Evolutionary conservation across 2,113 vertebrate species (phyloP).

Genomic region (Istiophorus platypterus): DNA sequence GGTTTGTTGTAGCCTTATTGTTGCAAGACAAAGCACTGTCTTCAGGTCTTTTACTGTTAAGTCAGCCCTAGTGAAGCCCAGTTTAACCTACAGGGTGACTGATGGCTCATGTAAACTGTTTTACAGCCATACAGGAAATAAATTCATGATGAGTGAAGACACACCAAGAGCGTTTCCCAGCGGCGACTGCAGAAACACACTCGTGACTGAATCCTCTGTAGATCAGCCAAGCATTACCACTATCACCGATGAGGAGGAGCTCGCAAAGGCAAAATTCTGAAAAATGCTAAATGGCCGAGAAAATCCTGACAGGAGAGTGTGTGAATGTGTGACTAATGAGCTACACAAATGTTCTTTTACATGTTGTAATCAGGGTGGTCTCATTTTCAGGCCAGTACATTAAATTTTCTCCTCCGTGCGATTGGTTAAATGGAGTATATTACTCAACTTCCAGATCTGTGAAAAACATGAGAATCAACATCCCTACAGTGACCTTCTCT

Average conservation of each 20-base stretch:
- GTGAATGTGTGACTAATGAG: not conserved
- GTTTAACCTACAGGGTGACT: not conserved
- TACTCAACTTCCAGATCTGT: not conserved
- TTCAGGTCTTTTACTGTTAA: not conserved
- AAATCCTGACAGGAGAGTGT: not conserved
- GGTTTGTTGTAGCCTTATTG: no score
- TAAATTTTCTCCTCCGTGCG: no score
- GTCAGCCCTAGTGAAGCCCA: not conserved
- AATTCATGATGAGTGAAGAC: not conserved
- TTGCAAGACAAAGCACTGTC: no score
- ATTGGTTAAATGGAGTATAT: no score
- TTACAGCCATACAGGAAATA: no score
- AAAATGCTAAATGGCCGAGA: not conserved
- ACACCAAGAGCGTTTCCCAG: not conserved
- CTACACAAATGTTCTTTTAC: not conserved
- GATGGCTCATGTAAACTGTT: not conserved
- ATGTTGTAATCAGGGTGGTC: no score
- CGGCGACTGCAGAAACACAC: not conserved
- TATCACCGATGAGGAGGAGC: not conserved
- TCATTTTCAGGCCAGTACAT: no score
- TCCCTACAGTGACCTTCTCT: not conserved
- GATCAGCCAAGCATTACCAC: not conserved
- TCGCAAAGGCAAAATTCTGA: not conserved
- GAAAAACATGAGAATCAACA: not conserved
- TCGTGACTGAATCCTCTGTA: not conserved